Percentiles rank a stretch among this genome's conserved stretches.
phyloP scores from a whole-genome alignment of 1,140 invertebrate species.

The Penaeus chinensis region DNA sequence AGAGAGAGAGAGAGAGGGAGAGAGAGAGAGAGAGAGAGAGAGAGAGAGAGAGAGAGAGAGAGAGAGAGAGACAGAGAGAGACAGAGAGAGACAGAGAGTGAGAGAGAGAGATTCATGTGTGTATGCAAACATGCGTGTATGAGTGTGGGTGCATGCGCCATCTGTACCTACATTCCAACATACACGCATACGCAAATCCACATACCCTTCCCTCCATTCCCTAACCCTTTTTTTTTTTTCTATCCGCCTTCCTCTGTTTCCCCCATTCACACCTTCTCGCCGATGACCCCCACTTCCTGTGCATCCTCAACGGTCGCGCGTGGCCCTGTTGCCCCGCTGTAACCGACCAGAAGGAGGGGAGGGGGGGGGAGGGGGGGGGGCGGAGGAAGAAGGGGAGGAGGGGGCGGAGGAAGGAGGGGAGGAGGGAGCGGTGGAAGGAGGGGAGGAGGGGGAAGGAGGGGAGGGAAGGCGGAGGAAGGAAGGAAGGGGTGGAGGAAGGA shows the following conservation, averaged over 20 bases:
- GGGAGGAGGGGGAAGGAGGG: background rate
- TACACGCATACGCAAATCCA: too few species aligned
- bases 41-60: conserved; percentile 17
- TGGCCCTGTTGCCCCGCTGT: too few species aligned
- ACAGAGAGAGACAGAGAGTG: background rate
- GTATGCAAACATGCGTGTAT: too few species aligned
- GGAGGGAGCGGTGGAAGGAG: background rate
- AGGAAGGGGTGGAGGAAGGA: background rate
- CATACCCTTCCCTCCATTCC: background rate
- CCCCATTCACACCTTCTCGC: background rate
- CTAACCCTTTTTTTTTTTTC: background rate
- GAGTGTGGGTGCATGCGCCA: too few species aligned
- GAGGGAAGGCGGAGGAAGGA: background rate
- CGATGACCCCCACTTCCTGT: background rate
- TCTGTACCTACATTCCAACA: too few species aligned
- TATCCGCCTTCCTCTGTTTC: background rate
- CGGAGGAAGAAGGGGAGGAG: background rate
- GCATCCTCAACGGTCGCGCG: too few species aligned
- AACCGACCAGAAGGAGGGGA: background rate
- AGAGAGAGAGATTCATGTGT: background rate
- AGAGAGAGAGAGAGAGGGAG: background rate
- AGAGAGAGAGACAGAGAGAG: conserved; percentile 15
- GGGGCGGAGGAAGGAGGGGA: background rate
- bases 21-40: conserved; percentile 16
- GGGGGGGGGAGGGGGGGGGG: background rate